phyloP scores from a whole-genome alignment of 2,888 invertebrate species.

The Chymomyza caudatula region DNA sequence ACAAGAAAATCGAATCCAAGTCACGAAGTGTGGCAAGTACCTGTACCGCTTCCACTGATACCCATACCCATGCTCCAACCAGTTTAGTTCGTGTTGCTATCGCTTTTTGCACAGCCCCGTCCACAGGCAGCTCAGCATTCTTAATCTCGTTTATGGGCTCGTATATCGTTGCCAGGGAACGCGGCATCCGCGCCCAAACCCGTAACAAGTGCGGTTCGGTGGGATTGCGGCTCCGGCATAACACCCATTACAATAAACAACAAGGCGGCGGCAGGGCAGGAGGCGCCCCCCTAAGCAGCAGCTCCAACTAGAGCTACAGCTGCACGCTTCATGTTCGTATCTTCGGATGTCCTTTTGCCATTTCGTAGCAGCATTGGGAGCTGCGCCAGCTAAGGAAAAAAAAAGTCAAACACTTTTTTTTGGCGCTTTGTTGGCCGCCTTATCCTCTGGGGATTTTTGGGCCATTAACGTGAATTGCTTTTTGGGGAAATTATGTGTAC shows the following conservation, averaged over 20 bases:
- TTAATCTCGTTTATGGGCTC: conserved; percentile 71
- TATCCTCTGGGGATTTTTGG: conserved; percentile 73
- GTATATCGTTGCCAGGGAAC: conserved; percentile 54
- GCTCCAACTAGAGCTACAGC: conserved; percentile 22
- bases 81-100: conserved; percentile 40
- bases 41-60: conserved; percentile 37
- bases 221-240: conserved; percentile 61
- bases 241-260: conserved; percentile 72
- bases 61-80: not conserved
- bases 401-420: conserved; percentile 54
- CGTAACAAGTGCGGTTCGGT: conserved; percentile 14
- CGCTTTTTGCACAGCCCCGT: conserved; percentile 53
- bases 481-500: conserved; percentile 74
- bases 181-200: conserved; percentile 14
- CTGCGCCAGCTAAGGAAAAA: conserved; percentile 28
- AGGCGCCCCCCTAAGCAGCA: conserved; percentile 7
- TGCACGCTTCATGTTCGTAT: conserved; percentile 52
- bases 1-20: conserved; percentile 62
- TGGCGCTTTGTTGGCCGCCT: conserved; percentile 45
- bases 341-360: conserved; percentile 65
- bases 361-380: conserved; percentile 35
- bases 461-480: conserved; percentile 75
- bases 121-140: conserved; percentile 32
- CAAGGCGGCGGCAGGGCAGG: conserved; percentile 42
- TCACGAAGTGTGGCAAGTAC: conserved; percentile 32